Evolutionary conservation across 2,888 invertebrate species (phyloP).

Genomic region (Myopa tessellatipennis): DNA sequence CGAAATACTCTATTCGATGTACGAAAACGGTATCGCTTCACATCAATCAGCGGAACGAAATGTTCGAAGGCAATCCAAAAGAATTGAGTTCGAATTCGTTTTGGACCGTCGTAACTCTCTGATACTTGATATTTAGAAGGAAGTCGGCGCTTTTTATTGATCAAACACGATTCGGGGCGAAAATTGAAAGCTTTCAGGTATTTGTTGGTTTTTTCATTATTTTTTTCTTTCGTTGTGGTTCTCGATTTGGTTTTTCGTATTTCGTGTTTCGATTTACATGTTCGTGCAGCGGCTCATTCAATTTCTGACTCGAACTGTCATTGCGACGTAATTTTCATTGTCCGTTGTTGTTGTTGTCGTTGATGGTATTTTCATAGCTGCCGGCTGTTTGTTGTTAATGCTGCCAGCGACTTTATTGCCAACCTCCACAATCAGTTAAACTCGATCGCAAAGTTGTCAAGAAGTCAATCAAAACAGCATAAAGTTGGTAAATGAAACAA

Average conservation of each 20-base stretch:
- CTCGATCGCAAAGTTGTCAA: conserved; percentile 28
- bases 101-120: not conserved
- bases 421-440: conserved; percentile 15
- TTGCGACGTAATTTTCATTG: conserved; percentile 18
- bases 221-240: not conserved
- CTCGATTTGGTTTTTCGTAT: not conserved
- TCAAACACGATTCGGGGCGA: conserved; percentile 58
- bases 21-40: too few relatives aligned
- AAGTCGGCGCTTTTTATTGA: conserved; percentile 56
- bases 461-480: conserved; percentile 33
- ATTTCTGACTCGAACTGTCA: conserved; percentile 27
- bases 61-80: not conserved
- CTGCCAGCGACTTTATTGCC: conserved; percentile 11
- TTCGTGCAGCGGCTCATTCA: conserved; percentile 30
- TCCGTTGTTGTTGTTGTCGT: not conserved
- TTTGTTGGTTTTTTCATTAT: not conserved
- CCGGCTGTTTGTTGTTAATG: conserved; percentile 15
- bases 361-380: not conserved
- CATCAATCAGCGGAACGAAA: too few relatives aligned
- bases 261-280: conserved; percentile 5
- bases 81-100: not conserved
- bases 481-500: not conserved
- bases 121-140: not conserved
- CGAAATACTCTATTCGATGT: too few relatives aligned
- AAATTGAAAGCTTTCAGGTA: conserved; percentile 42